phyloP scores from a whole-genome alignment of 2,797 vertebrate genomes.

The Muscicapa comitata region DNA sequence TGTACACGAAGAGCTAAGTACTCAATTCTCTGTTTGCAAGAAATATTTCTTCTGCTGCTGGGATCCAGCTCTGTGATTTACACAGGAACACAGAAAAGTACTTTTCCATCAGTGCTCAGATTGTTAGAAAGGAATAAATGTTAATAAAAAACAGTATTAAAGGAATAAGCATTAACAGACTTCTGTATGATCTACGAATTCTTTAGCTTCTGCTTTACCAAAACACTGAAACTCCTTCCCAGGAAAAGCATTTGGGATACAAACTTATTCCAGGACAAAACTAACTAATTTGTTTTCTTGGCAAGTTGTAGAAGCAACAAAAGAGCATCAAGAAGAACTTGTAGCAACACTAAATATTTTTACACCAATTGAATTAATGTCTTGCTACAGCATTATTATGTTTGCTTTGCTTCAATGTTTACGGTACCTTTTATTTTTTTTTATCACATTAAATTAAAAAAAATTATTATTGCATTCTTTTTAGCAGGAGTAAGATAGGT shows the following conservation, averaged over 20 bases:
- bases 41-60: neutral
- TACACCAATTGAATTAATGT: neutral
- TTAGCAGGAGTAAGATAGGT: neutral
- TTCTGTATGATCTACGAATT: neutral
- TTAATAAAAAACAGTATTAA: neutral
- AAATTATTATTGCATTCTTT: neutral
- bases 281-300: neutral
- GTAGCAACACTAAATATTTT: neutral
- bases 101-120: neutral
- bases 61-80: constrained; percentile 12
- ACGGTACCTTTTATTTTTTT: neutral
- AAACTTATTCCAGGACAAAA: neutral
- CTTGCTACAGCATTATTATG: neutral
- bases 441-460: neutral
- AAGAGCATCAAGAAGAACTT: neutral
- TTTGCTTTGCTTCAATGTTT: neutral
- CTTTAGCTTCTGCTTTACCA: neutral
- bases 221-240: neutral
- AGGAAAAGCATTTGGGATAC: neutral
- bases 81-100: neutral
- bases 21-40: neutral
- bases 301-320: neutral
- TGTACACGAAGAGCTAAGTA: neutral
- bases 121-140: neutral
- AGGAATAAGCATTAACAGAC: neutral